Base-by-base conservation (phyloP, 2,888 invertebrate genomes). In the Cremastinae sp. region DNA sequence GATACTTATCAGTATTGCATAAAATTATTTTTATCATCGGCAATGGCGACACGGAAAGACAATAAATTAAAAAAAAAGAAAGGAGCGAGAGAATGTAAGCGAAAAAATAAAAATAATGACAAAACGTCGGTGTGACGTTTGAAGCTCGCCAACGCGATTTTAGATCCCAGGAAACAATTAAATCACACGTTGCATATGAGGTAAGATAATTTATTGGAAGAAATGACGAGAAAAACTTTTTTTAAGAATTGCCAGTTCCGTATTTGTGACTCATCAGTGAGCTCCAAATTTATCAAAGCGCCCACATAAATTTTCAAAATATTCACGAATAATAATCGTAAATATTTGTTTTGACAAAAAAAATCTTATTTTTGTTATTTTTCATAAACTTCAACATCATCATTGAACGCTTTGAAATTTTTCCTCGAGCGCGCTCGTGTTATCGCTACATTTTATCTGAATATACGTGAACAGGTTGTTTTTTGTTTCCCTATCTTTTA, bases 1-100 rank as follows among this genome's bases (percentile, higher is more conserved):
- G 79, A 80, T 80, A 79, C 53, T 64, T 22, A 35, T 70, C 53
- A 14, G 35, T 12, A 9, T 20, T 55, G n/a, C 35, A 41, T 47
- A 22, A 39, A 73, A 59, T 20, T 45, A 16, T 61, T 22, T 47
- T 14, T 16, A 39, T 39, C 8, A 12, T 28, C n/a, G 16, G 22
- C 22, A 37, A 39, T 3, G 10, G 14, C 1, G n/a, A 16, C 2
- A 37, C 18, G n/a, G 41, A 28, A 41, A 35, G n/a, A 51, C n/a
- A 14, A 28, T 1, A 18, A 18, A 18, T 2, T n/a, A 7, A 22
- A 22, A 12, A 39, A 35, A 45, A 47, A 45, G 16, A 10, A 14
- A 28, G 12, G 53, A 64, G 35, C 43, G 66, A 61, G 49, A 47
- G 43, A 12, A 62, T 75, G 51, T 49, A 51, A 65, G 47, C 47